A percentile compares a stretch with the other conserved stretches of the same genome.
phyloP scores from a whole-genome alignment of 2,113 vertebrate species.

The Thalassoma bifasciatum region DNA sequence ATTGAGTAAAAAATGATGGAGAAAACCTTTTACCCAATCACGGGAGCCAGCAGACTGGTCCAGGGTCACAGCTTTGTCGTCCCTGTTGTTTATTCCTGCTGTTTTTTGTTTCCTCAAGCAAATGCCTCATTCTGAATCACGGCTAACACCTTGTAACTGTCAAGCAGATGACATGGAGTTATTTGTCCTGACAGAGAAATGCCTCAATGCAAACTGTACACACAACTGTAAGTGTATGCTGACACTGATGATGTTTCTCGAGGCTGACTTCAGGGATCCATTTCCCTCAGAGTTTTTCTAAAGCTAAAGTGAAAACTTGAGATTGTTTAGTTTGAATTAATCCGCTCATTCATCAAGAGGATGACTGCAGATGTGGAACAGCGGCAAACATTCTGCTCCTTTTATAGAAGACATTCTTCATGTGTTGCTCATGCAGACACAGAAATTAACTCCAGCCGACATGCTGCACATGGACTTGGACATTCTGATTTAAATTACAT shows the following conservation, averaged over 20 bases:
- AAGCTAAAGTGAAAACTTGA: background rate
- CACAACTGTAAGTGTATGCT: background rate
- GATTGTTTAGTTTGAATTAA: background rate
- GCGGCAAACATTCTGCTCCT: constrained; percentile 38
- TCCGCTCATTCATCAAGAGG: background rate
- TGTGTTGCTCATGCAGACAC: constrained; percentile 48
- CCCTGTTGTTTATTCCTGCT: background rate
- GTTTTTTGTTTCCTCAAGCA: constrained; percentile 3
- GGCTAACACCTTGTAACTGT: constrained; percentile 14
- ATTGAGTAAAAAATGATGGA: too few relatives aligned
- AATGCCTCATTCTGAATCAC: too few relatives aligned
- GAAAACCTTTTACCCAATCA: too few relatives aligned
- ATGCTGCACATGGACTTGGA: constrained; percentile 22
- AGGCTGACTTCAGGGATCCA: too few relatives aligned
- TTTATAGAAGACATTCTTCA: constrained; percentile 67
- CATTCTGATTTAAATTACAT: constrained; percentile 6
- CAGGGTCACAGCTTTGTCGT: background rate
- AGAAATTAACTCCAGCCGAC: constrained; percentile 34
- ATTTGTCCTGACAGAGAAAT: constrained; percentile 23
- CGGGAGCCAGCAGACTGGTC: background rate
- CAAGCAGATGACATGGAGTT: constrained; percentile 18
- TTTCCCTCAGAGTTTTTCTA: background rate
- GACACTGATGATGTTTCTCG: background rate
- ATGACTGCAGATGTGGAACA: constrained; percentile 11
- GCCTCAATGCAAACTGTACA: background rate